Evolutionary conservation across 2,113 vertebrate genomes (phyloP).

Genomic region (Tetrao urogallus): DNA sequence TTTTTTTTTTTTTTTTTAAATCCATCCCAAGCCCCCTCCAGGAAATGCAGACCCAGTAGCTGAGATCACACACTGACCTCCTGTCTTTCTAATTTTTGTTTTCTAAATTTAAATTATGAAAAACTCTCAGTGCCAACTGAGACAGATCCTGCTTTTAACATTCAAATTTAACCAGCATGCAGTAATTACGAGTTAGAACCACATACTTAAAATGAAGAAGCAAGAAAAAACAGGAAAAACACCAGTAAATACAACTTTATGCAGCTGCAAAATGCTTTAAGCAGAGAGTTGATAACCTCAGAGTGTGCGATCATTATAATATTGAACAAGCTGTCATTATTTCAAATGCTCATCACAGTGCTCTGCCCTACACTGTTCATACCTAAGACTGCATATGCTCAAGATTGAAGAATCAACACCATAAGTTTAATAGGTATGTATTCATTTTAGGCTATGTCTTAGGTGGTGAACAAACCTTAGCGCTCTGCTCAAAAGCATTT

Average conservation of each 20-base stretch:
- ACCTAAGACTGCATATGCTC: background rate
- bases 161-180: conserved; percentile 39
- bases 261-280: background rate
- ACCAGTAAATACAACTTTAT: background rate
- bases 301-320: background rate
- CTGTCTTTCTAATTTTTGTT: too few relatives aligned
- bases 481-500: background rate
- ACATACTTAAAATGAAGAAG: conserved; percentile 7
- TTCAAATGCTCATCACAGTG: background rate
- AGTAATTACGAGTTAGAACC: conserved; percentile 21
- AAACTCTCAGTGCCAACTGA: background rate
- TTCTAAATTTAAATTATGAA: conserved; percentile 9
- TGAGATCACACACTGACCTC: background rate
- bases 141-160: conserved; percentile 38
- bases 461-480: background rate
- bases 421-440: background rate
- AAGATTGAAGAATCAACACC: background rate
- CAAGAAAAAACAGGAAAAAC: conserved; percentile 30
- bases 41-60: background rate
- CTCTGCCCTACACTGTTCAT: background rate
- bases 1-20: background rate
- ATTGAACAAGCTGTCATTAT: background rate
- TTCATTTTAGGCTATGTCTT: background rate
- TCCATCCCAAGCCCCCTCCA: background rate
- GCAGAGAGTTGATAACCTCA: background rate